Percentiles rank a stretch among this genome's conserved stretches.
Evolutionary conservation across 2,797 vertebrate species (phyloP).

Genomic region (Pteropus rufus): DNA sequence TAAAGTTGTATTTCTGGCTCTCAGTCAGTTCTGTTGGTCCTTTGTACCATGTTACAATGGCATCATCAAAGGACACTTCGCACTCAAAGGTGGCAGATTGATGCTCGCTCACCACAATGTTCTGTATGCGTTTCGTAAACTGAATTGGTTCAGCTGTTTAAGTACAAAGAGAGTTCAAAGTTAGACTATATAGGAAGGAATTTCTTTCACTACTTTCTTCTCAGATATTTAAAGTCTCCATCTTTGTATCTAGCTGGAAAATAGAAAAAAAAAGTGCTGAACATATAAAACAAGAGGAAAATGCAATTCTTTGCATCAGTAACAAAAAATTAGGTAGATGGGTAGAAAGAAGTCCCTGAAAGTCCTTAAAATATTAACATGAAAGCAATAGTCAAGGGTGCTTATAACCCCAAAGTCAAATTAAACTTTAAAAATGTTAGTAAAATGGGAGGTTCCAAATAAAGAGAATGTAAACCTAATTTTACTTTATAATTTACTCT

Average conservation of each 20-base stretch:
- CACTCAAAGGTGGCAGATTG: conserved; percentile 98
- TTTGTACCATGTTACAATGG: conserved; percentile 98
- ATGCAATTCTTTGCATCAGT: background rate
- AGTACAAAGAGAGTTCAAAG: conserved; percentile 44
- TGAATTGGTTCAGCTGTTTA: conserved; percentile 96
- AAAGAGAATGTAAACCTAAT: background rate
- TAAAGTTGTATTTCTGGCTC: conserved; percentile 97
- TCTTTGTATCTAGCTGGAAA: background rate
- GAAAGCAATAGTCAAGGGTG: background rate
- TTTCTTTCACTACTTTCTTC: background rate
- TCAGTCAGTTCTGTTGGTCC: conserved; percentile 94
- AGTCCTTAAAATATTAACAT: conserved; percentile 30
- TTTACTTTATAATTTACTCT: background rate
- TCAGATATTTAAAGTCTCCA: background rate
- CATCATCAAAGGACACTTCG: conserved; percentile 98
- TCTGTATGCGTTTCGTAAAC: conserved; percentile 99
- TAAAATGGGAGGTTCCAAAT: background rate
- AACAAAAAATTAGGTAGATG: background rate
- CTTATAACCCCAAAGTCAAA: background rate
- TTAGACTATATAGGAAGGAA: background rate
- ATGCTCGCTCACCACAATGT: conserved; percentile 96
- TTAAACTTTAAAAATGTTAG: conserved; percentile 20
- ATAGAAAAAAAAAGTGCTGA: background rate
- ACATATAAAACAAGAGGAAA: conserved; percentile 30
- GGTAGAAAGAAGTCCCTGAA: background rate